Conservation (phyloP, 2,797 vertebrate species). For the Onychomys arenicola region DNA sequence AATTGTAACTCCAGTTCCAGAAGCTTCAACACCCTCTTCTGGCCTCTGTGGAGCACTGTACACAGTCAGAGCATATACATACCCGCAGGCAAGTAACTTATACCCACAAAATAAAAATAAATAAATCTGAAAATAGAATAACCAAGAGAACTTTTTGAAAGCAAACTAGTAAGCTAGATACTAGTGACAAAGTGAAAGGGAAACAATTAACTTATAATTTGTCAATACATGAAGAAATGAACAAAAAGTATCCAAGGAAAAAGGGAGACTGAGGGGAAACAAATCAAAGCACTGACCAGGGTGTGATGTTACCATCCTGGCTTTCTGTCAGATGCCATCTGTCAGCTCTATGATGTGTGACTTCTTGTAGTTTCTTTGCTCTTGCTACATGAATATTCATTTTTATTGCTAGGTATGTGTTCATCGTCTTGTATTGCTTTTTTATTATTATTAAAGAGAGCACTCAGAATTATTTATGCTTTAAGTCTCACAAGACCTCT, state of each 20-base stretch:
- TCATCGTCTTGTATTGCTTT: neutral
- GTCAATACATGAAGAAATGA: neutral
- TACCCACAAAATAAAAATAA: neutral
- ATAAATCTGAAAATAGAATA: neutral
- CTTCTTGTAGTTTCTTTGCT: neutral
- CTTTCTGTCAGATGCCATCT: neutral
- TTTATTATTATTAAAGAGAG: slow-evolving; percentile 35
- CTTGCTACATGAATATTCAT: slow-evolving; percentile 37
- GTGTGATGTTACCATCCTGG: neutral
- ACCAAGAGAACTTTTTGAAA: neutral
- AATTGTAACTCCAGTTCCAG: neutral
- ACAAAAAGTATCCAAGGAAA: neutral
- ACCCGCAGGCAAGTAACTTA: neutral
- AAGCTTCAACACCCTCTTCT: neutral
- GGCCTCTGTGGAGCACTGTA: neutral
- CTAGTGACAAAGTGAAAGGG: neutral
- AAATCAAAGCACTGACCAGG: too few relatives aligned
- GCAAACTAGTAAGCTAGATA: neutral
- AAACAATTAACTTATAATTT: neutral
- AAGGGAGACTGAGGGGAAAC: neutral
- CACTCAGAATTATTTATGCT: neutral
- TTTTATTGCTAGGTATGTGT: neutral
- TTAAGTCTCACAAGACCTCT: neutral
- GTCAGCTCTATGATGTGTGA: neutral
- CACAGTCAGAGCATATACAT: neutral